Percentiles rank a stretch among this genome's conserved stretches.
Conservation (phyloP, 2,888 invertebrate species). For the Dynastes hyllus region DNA sequence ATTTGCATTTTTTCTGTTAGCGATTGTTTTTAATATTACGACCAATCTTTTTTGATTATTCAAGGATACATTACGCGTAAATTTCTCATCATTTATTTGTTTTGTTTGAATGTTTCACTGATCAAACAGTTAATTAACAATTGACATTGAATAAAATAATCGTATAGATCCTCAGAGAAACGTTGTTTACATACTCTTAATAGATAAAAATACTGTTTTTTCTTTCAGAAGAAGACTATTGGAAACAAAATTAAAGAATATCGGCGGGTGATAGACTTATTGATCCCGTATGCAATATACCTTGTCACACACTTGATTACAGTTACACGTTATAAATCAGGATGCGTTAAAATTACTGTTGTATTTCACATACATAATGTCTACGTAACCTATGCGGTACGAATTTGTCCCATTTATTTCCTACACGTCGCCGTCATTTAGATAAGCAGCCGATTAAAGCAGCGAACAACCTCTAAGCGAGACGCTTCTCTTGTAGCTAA, state of each 20-base stretch:
- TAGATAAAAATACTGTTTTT: no score
- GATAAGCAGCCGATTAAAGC: conserved; percentile 30
- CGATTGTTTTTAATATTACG: background rate
- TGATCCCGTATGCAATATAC: background rate
- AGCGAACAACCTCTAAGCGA: conserved; percentile 22
- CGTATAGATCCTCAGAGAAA: no score
- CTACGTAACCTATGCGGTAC: conserved; percentile 20
- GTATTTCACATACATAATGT: conserved; percentile 18
- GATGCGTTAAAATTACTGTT: conserved; percentile 19
- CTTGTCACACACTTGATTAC: conserved; percentile 34
- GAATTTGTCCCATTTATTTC: conserved; percentile 34
- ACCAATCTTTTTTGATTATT: background rate
- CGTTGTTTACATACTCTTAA: no score
- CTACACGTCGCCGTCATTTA: conserved; percentile 24
- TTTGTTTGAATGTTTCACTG: conserved; percentile 14
- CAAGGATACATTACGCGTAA: conserved; percentile 20
- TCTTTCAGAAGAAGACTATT: background rate
- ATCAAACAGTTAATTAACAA: background rate
- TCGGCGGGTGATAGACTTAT: background rate
- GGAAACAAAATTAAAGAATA: background rate
- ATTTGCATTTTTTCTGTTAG: conserved; percentile 4
- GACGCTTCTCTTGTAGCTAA: conserved; percentile 2
- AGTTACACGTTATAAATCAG: conserved; percentile 25
- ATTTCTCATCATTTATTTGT: conserved; percentile 7
- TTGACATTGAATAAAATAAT: conserved; percentile 4